Conservation (phyloP, 23 tunicate species). For the Trididemnum nubilum region DNA sequence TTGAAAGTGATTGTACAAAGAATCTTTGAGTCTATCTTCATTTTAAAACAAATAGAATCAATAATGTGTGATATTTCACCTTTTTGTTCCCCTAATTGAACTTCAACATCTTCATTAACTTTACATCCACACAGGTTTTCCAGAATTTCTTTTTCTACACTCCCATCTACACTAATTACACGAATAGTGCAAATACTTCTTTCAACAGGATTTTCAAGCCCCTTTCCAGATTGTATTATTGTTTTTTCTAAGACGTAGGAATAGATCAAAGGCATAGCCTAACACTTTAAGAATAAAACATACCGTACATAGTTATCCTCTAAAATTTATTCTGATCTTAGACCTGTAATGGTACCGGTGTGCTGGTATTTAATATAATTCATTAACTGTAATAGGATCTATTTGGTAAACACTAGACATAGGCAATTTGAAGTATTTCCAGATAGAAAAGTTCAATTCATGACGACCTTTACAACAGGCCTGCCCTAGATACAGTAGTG, state of each 20-base stretch:
- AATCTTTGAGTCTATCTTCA: conserved; percentile 7
- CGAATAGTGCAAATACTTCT: not conserved
- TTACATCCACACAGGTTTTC: conserved; percentile 23
- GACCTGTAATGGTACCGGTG: no score
- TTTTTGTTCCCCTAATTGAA: conserved; percentile 22
- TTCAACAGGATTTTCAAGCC: not conserved
- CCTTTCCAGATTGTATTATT: not conserved
- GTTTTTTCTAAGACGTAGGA: conserved; percentile 10
- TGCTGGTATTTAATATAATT: no score
- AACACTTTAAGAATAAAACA: no score
- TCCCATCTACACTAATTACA: not conserved
- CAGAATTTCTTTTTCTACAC: not conserved
- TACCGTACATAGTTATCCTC: no score
- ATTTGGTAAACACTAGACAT: no score
- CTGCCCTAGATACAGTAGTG: no score
- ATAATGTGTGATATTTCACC: conserved; percentile 28
- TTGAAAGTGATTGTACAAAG: not conserved
- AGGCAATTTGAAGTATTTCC: no score
- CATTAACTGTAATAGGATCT: no score
- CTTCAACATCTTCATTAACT: conserved; percentile 22
- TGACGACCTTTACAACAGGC: no score
- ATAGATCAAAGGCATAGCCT: no score
- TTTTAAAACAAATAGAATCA: conserved; percentile 13
- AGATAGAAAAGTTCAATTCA: no score
- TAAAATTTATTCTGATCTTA: no score